Evolutionary conservation across 2,888 invertebrate genomes (phyloP).

Genomic region (Stegana nigrithorax): DNA sequence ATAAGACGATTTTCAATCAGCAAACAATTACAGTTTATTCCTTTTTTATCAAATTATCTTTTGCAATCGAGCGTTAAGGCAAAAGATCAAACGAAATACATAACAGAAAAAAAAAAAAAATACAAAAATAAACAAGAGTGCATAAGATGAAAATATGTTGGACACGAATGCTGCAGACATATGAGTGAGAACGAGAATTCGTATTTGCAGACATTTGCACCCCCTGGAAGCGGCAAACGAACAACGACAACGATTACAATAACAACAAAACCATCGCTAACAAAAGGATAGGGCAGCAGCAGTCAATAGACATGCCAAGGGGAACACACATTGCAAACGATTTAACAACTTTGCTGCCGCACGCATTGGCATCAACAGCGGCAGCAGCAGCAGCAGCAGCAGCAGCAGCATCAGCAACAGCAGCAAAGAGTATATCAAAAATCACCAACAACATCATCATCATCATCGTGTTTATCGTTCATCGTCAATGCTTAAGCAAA

Average conservation of each 20-base stretch:
- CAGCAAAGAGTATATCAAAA: neutral
- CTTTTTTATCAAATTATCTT: constrained; percentile 61
- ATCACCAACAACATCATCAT: constrained; percentile 8
- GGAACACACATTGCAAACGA: constrained; percentile 61
- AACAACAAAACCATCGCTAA: neutral
- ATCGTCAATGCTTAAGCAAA: constrained; percentile 11
- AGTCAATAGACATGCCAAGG: constrained; percentile 37
- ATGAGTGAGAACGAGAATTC: neutral
- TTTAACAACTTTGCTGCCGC: constrained; percentile 54
- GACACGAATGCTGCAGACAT: constrained; percentile 17
- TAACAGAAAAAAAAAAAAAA: neutral
- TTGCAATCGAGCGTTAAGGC: constrained; percentile 58
- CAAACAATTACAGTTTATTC: constrained; percentile 60
- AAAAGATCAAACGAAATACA: constrained; percentile 29
- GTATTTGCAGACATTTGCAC: neutral
- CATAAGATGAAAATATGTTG: constrained; percentile 46
- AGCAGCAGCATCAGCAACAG: neutral
- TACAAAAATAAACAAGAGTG: constrained; percentile 38
- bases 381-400: constrained; percentile 2
- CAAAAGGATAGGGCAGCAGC: neutral
- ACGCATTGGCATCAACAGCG: constrained; percentile 3
- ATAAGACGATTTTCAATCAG: constrained; percentile 55
- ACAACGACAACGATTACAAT: neutral
- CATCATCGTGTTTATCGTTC: neutral
- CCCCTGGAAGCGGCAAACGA: neutral